Evolutionary conservation across 2,113 vertebrate genomes (phyloP).

Genomic region (Thomomys bottae): DNA sequence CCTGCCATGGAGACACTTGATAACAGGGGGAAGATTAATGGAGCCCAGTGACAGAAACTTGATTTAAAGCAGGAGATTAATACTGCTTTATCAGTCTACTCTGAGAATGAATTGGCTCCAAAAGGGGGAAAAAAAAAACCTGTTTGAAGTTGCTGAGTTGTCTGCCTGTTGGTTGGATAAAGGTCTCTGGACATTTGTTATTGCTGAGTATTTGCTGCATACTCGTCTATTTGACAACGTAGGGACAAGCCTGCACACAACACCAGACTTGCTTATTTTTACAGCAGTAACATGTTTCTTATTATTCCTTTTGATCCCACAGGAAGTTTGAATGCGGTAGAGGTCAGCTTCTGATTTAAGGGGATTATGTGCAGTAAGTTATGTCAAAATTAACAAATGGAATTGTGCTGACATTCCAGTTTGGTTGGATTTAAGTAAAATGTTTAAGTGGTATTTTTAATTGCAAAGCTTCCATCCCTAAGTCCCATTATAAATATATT

Average conservation of each 20-base stretch:
- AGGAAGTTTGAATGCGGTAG: slow-evolving; percentile 75
- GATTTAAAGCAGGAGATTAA: slow-evolving; percentile 86
- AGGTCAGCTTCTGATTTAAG: slow-evolving; percentile 72
- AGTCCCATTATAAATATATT: slow-evolving; percentile 62
- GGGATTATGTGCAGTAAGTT: slow-evolving; percentile 79
- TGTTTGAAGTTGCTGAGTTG: slow-evolving; percentile 86
- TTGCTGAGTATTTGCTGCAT: slow-evolving; percentile 75
- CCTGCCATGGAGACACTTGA: slow-evolving; percentile 81
- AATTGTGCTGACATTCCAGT: slow-evolving; percentile 72
- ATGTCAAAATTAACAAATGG: slow-evolving; percentile 79
- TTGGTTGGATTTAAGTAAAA: slow-evolving; percentile 71
- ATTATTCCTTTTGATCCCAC: slow-evolving; percentile 80
- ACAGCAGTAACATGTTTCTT: slow-evolving; percentile 78
- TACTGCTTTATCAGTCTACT: slow-evolving; percentile 81
- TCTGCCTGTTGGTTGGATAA: slow-evolving; percentile 75
- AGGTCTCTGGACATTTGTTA: slow-evolving; percentile 81
- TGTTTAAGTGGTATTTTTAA: slow-evolving; percentile 76
- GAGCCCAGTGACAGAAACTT: slow-evolving; percentile 82
- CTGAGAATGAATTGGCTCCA: slow-evolving; percentile 78
- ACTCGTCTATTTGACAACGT: slow-evolving; percentile 74
- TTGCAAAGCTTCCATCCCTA: slow-evolving; percentile 70
- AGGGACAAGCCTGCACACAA: slow-evolving; percentile 68
- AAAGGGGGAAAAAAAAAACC: slow-evolving; percentile 64
- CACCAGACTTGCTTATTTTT: slow-evolving; percentile 74
- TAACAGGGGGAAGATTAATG: slow-evolving; percentile 84